Evolutionary conservation across 2,888 invertebrate genomes (phyloP), one percentile per base, ranked within the genome.

Genomic region (Dynastes maya): DNA sequence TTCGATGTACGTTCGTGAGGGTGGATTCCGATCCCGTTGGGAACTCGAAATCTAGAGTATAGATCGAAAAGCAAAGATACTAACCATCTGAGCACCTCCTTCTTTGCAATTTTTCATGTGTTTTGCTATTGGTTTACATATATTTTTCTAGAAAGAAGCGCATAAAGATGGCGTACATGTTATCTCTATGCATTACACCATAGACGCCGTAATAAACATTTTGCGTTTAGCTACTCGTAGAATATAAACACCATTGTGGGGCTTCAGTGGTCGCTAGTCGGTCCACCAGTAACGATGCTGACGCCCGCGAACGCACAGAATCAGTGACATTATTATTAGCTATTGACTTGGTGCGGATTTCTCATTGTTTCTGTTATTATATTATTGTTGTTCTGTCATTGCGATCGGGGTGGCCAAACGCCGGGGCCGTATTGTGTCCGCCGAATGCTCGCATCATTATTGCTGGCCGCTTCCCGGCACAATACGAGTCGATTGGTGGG

Each of bases 361-460:
- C 81, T 83, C 83, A 83, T 84, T 84, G 84, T 84, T 84, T 84
- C 84, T 82, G 82, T 84, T 84, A 84, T 84, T 84, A 82, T 83
- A 84, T 71, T 71, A 58, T 83, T 83, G 84, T 83, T 84, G 84
- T 82, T 82, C 81, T 83, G 84, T 83, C 83, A 82, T 79, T 82
- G 82, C 81, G 77, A 75, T 79, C 80, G 80, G 74, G 32, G 78
- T 78, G 75, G 45, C 53, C n/a, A 3, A 53, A 53, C 53, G 53
- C 16, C 16, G n/a, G 53, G 53, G 5, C 53, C 53, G 80, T 80
- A 81, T 81, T 53, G 55, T 65, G 72, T 53, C 58, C 63, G n/a
- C 53, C 22, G 40, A 71, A 71, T 58, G 71, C n/a, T 53, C 71
- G 53, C 32, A 71, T 71, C 58, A 55, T 67, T 45, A 67, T 8